Evolutionary conservation across 2,888 invertebrate genomes (phyloP).

Genomic region (Pristionchus maxplancki): DNA sequence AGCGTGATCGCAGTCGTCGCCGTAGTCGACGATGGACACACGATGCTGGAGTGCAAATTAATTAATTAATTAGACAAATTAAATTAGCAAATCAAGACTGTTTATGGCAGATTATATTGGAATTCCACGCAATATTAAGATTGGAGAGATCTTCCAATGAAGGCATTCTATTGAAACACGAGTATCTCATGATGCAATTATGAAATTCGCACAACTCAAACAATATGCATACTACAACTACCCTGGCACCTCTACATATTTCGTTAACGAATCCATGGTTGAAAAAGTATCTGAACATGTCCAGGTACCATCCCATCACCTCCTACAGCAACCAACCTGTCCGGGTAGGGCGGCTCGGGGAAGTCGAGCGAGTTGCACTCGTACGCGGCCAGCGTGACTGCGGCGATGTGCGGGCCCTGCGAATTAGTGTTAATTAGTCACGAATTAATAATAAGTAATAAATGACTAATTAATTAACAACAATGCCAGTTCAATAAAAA

Average conservation of each 20-base stretch:
- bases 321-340: constrained; percentile 80
- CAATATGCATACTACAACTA: too few species aligned
- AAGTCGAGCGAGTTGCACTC: constrained; percentile 96
- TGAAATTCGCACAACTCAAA: too few species aligned
- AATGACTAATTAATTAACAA: neutral
- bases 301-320: neutral
- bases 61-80: neutral
- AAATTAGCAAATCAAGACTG: too few species aligned
- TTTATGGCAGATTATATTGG: too few species aligned
- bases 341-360: constrained; percentile 97
- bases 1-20: constrained; percentile 84
- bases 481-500: neutral
- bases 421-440: too few species aligned
- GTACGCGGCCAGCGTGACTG: constrained; percentile 97
- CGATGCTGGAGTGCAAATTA: constrained; percentile 84
- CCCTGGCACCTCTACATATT: too few species aligned
- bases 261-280: neutral
- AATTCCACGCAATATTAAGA: too few species aligned
- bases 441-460: neutral
- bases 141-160: too few species aligned
- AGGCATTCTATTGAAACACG: too few species aligned
- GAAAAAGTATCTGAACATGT: too few species aligned
- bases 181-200: too few species aligned
- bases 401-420: constrained; percentile 96
- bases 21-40: constrained; percentile 85